Percentiles rank a stretch among this genome's conserved stretches.
These are phyloP conservation scores for Diglossa brunneiventris DNA, from an alignment of 2,113 vertebrate species.

Conservation along the genomic window DNA sequence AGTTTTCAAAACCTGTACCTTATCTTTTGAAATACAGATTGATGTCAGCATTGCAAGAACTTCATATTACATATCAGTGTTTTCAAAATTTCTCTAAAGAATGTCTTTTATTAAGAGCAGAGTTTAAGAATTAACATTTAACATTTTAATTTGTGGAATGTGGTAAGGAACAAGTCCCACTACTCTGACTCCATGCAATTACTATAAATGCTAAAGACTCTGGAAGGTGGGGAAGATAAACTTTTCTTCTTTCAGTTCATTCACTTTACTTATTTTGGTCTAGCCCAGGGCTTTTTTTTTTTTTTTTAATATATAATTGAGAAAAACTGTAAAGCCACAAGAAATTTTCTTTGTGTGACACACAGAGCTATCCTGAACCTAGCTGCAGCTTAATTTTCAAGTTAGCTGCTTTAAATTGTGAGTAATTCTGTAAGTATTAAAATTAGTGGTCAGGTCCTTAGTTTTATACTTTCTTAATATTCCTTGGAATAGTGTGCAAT, in stretches of 20 bases:
- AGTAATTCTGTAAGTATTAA: neutral
- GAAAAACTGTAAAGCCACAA: neutral
- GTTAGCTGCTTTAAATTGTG: neutral
- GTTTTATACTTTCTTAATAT: neutral
- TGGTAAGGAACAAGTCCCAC: neutral
- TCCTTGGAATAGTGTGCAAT: neutral
- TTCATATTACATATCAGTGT: neutral
- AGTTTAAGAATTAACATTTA: neutral
- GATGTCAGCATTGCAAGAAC: neutral
- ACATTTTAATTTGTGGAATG: neutral
- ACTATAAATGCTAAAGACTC: neutral
- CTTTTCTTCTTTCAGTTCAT: neutral
- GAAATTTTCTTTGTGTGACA: neutral
- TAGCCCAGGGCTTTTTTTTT: neutral
- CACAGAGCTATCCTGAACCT: neutral
- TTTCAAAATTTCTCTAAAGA: neutral
- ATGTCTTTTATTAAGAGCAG: neutral
- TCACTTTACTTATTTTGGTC: neutral
- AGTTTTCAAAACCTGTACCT: constrained; percentile 42
- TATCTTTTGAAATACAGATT: neutral
- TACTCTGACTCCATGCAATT: neutral
- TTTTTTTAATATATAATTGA: accelerated
- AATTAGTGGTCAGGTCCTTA: neutral
- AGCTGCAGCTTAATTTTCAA: neutral
- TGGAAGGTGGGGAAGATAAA: neutral